phyloP scores from a whole-genome alignment of 2,113 vertebrate species.

The Pygoscelis antarcticus region DNA sequence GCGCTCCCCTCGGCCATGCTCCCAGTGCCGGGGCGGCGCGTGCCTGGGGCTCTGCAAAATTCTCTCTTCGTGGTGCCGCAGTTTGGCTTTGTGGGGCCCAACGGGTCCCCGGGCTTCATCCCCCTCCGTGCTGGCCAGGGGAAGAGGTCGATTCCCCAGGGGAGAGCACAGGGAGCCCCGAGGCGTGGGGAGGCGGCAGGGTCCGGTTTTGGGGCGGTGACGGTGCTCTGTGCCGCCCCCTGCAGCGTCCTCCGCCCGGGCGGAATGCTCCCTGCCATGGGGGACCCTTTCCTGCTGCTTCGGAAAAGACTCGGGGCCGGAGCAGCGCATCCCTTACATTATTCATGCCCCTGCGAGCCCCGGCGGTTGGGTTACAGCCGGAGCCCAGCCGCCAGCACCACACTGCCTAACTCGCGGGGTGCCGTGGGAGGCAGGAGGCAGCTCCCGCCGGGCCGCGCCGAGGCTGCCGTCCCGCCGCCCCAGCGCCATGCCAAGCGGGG shows the following conservation, averaged over 20 bases:
- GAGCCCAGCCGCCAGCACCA: slow-evolving; percentile 69
- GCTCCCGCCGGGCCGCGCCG: background rate
- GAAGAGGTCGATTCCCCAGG: background rate
- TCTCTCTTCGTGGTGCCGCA: background rate
- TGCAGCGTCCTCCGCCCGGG: fast-evolving
- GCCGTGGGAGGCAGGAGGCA: slow-evolving; percentile 16
- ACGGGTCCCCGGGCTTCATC: background rate
- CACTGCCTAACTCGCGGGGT: slow-evolving; percentile 41
- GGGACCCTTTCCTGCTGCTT: slow-evolving; percentile 53
- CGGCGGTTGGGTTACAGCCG: slow-evolving; percentile 84
- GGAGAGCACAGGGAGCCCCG: background rate
- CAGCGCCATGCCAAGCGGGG: slow-evolving; percentile 4
- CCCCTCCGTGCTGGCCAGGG: fast-evolving
- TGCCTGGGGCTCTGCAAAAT: background rate
- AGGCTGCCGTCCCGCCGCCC: background rate
- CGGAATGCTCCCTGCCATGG: background rate
- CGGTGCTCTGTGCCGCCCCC: fast-evolving
- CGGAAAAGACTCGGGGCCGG: slow-evolving; percentile 79
- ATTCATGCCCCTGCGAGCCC: slow-evolving; percentile 82
- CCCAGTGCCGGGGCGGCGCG: fast-evolving
- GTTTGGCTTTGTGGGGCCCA: background rate
- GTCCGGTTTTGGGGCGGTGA: background rate
- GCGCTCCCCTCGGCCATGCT: fast-evolving
- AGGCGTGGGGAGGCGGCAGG: background rate
- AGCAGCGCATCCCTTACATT: slow-evolving; percentile 85